A percentile compares a stretch with the other conserved stretches of the same genome.
Conservation (phyloP, 2,797 vertebrate genomes). For the Falco biarmicus region DNA sequence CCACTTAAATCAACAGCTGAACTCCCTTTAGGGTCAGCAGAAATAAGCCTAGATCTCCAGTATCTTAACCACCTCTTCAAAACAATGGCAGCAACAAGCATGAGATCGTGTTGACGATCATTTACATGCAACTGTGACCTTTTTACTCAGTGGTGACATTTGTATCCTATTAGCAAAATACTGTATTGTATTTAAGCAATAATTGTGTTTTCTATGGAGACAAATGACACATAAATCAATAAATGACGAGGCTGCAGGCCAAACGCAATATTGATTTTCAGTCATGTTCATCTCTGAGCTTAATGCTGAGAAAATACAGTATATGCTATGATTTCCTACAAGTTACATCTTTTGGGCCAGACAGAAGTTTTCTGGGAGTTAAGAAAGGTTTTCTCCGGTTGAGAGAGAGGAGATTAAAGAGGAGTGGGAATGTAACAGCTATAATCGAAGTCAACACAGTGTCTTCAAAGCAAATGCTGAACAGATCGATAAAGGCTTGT, state of each 20-base stretch:
- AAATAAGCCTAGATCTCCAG: neutral
- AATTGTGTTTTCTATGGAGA: slow-evolving; percentile 72
- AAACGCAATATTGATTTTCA: slow-evolving; percentile 70
- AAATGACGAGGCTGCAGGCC: slow-evolving; percentile 59
- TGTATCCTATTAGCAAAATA: slow-evolving; percentile 74
- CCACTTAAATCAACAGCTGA: neutral
- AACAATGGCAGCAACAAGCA: neutral
- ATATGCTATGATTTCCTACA: slow-evolving; percentile 55
- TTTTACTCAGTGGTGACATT: slow-evolving; percentile 67
- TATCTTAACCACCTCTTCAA: slow-evolving; percentile 2
- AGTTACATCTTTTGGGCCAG: slow-evolving; percentile 11
- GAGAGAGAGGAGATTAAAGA: slow-evolving; percentile 4
- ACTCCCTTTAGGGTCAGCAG: neutral
- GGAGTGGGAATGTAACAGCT: neutral
- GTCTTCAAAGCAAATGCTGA: neutral
- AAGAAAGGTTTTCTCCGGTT: slow-evolving; percentile 11
- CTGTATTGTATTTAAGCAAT: slow-evolving; percentile 78
- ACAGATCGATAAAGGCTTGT: neutral
- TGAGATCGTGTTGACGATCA: slow-evolving; percentile 42
- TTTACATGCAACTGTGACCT: slow-evolving; percentile 65
- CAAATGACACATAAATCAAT: slow-evolving; percentile 77
- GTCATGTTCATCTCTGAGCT: slow-evolving; percentile 62
- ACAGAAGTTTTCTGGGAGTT: slow-evolving; percentile 28
- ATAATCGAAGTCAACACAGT: neutral
- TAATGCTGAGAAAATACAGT: slow-evolving; percentile 64